phyloP scores from a whole-genome alignment of 2,113 vertebrate genomes.

The Rallus limicola region DNA sequence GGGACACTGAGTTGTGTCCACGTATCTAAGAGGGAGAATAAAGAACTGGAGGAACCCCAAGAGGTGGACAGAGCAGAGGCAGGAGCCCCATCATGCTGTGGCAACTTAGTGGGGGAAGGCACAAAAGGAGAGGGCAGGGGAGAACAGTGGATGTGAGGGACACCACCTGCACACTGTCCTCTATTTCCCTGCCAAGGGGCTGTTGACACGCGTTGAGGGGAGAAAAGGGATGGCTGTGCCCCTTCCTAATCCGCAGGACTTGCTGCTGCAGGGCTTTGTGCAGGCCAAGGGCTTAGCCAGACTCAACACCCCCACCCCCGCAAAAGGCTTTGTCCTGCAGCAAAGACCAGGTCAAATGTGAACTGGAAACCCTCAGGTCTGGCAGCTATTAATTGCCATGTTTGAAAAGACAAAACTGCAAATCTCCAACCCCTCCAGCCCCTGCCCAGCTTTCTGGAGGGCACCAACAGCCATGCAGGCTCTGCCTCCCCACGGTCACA shows the following conservation, averaged over 20 bases:
- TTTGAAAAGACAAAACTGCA: not conserved
- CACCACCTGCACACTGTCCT: accelerated
- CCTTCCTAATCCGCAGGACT: not conserved
- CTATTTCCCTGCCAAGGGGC: not conserved
- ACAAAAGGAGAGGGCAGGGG: not conserved
- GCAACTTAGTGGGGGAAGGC: not conserved
- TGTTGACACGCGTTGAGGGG: accelerated
- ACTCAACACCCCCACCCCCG: not conserved
- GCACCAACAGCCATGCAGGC: not conserved
- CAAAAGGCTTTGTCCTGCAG: not conserved
- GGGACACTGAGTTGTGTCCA: not conserved
- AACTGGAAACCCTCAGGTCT: not conserved
- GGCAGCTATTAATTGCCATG: not conserved
- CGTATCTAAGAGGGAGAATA: not conserved
- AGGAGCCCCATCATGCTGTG: accelerated
- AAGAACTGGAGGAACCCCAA: not conserved
- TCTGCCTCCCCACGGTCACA: not conserved
- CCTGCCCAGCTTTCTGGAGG: not conserved
- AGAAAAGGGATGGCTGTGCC: not conserved
- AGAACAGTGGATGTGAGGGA: accelerated
- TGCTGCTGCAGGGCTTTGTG: not conserved
- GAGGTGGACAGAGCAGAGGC: not conserved
- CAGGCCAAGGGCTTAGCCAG: not conserved
- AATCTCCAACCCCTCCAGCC: not conserved
- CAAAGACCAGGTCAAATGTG: not conserved